phyloP scores from a whole-genome alignment of 2,888 invertebrate species.

The Synanthedon tipuliformis region DNA sequence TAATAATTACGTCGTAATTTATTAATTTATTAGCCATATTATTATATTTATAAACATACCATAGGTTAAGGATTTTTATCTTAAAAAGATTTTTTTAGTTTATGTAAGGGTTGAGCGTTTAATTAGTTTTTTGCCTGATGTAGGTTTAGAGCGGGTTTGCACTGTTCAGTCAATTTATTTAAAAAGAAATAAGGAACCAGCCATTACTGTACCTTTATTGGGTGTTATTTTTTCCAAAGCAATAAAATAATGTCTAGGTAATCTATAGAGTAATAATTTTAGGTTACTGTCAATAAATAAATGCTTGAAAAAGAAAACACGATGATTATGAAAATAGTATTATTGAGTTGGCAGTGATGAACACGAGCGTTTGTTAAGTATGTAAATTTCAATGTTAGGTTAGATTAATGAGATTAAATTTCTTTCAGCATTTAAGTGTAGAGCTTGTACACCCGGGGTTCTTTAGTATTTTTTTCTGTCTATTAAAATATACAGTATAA shows the following conservation, averaged over 20 bases:
- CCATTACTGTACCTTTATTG: slow-evolving; percentile 55
- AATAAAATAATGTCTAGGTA: slow-evolving; percentile 43
- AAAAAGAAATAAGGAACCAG: slow-evolving; percentile 47
- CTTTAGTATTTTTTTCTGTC: neutral
- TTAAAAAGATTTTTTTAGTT: slow-evolving; percentile 63
- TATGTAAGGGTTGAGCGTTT: slow-evolving; percentile 67
- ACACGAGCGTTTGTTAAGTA: slow-evolving; percentile 26
- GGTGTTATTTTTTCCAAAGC: slow-evolving; percentile 63
- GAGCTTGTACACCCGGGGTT: slow-evolving; percentile 15
- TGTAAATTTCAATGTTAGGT: slow-evolving; percentile 17
- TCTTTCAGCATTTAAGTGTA: slow-evolving; percentile 53
- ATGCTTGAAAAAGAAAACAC: slow-evolving; percentile 16
- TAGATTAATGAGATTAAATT: slow-evolving; percentile 42
- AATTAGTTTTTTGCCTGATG: slow-evolving; percentile 39
- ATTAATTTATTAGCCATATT: slow-evolving; percentile 66
- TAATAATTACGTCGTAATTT: slow-evolving; percentile 43
- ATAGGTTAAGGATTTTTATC: slow-evolving; percentile 67
- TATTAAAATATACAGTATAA: neutral
- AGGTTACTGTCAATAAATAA: slow-evolving; percentile 53
- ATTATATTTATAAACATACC: slow-evolving; percentile 69
- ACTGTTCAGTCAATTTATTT: slow-evolving; percentile 44
- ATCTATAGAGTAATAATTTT: slow-evolving; percentile 48
- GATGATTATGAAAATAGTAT: slow-evolving; percentile 30
- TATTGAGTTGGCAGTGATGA: slow-evolving; percentile 44
- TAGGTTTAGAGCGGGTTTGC: slow-evolving; percentile 33